A percentile compares a stretch with the other conserved stretches of the same genome.
Evolutionary conservation across 2,113 vertebrate species (phyloP).

Genomic region (Pseudorasbora parva): DNA sequence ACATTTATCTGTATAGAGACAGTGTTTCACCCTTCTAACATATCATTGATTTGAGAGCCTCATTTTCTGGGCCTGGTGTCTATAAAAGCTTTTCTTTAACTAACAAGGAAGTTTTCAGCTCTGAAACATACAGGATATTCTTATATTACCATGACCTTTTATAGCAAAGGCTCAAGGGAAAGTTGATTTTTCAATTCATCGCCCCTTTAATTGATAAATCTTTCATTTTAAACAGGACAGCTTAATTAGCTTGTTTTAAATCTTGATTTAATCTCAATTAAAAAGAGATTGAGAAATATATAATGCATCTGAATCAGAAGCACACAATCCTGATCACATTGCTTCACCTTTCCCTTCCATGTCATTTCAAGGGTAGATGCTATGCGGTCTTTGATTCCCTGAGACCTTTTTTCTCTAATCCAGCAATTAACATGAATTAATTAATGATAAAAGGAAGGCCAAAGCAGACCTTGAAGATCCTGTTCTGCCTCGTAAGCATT

Average conservation of each 20-base stretch:
- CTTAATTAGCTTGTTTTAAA: neutral
- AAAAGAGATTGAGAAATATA: neutral
- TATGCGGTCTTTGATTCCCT: constrained; percentile 57
- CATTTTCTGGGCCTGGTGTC: too few species aligned
- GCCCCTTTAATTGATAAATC: neutral
- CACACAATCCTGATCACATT: constrained; percentile 1
- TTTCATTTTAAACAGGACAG: neutral
- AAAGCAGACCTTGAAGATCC: constrained; percentile 71
- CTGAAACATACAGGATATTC: too few species aligned
- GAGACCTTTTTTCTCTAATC: constrained; percentile 70
- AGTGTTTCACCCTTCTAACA: too few species aligned
- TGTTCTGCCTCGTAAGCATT: constrained; percentile 75
- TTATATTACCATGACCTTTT: too few species aligned
- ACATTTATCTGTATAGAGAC: too few species aligned
- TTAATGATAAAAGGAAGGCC: constrained; percentile 72
- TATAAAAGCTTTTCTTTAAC: too few species aligned
- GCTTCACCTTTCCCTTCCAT: constrained; percentile 8
- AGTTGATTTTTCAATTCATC: too few species aligned
- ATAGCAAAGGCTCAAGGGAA: too few species aligned
- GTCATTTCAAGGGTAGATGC: constrained; percentile 45
- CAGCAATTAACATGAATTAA: constrained; percentile 76
- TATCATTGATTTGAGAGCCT: too few species aligned
- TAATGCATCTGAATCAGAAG: neutral
- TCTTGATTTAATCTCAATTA: neutral
- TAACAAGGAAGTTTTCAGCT: too few species aligned